Conservation (phyloP, 2,113 vertebrate genomes). For the Callipepla californica region DNA sequence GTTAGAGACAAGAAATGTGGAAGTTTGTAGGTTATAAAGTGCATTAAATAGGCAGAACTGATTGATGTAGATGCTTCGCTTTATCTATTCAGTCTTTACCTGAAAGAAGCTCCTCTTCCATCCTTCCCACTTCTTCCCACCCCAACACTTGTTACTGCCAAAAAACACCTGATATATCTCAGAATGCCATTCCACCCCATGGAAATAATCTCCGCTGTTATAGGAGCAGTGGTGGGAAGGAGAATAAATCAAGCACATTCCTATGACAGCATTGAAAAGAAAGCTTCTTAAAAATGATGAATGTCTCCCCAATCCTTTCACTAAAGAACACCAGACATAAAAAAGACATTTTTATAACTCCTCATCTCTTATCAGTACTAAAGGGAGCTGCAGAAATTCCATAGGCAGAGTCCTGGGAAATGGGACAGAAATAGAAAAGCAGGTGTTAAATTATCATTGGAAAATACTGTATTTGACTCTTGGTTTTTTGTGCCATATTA, state of each 20-base stretch:
- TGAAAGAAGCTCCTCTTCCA: background rate
- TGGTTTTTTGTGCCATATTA: background rate
- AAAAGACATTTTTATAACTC: slow-evolving; percentile 58
- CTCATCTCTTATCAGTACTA: slow-evolving; percentile 44
- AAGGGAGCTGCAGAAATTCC: slow-evolving; percentile 45
- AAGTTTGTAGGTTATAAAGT: background rate
- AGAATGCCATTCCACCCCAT: background rate
- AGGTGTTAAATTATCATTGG: slow-evolving; percentile 46
- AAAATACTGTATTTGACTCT: background rate
- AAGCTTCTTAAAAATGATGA: slow-evolving; percentile 56
- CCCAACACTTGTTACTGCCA: background rate
- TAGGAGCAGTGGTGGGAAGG: background rate
- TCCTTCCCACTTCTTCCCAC: background rate
- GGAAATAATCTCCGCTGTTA: background rate
- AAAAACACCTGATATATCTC: slow-evolving; percentile 27
- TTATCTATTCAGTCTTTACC: background rate
- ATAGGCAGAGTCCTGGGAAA: slow-evolving; percentile 10
- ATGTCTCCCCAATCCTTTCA: slow-evolving; percentile 32
- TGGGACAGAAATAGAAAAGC: slow-evolving; percentile 21
- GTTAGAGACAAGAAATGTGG: background rate
- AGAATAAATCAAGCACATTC: slow-evolving; percentile 61
- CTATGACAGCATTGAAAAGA: slow-evolving; percentile 26
- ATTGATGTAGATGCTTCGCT: background rate
- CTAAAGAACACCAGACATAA: slow-evolving; percentile 60
- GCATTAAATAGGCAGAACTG: background rate